phyloP scores from a whole-genome alignment of 2,113 vertebrate genomes.

The Chamaetylas fuelleborni region DNA sequence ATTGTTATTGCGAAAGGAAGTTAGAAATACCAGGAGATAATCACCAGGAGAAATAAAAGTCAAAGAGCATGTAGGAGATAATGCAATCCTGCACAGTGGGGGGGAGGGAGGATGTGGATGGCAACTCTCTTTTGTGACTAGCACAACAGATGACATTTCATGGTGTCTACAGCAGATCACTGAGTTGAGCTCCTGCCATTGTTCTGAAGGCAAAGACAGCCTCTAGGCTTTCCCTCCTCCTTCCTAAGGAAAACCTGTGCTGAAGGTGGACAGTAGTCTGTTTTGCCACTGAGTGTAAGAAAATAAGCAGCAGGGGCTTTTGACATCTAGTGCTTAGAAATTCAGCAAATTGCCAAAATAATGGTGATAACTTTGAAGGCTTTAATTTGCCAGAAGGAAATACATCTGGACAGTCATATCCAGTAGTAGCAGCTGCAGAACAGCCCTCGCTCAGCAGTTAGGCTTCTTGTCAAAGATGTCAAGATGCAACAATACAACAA shows the following conservation, averaged over 20 bases:
- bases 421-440: background rate
- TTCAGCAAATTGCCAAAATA: background rate
- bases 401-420: background rate
- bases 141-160: background rate
- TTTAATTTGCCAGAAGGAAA: background rate
- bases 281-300: background rate
- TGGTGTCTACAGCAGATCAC: rapidly evolving
- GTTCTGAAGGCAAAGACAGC: background rate
- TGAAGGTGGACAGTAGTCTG: background rate
- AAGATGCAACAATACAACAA: background rate
- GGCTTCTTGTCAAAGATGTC: background rate
- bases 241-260: background rate
- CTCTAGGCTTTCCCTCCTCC: background rate
- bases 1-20: background rate
- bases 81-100: background rate
- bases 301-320: background rate
- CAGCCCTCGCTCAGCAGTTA: background rate
- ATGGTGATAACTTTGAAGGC: background rate
- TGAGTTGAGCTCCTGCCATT: background rate
- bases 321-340: background rate
- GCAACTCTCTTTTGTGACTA: background rate
- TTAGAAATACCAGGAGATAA: background rate
- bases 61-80: background rate
- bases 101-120: background rate
- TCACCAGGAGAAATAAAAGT: background rate